Evolutionary conservation across 1,140 invertebrate species (phyloP).

Genomic region (Macrotrachela quadricornifera): DNA sequence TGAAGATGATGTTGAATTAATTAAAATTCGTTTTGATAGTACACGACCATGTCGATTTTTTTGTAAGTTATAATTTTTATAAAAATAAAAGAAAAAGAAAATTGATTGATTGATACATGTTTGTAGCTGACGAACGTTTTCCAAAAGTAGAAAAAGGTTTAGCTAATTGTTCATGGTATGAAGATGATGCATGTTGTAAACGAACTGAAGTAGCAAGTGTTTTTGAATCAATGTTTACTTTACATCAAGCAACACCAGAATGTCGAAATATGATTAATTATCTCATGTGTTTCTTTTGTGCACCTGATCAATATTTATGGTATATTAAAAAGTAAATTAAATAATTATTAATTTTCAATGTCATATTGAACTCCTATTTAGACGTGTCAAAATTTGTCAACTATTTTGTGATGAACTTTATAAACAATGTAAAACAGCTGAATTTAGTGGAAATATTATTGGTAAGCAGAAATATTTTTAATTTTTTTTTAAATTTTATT

Average conservation of each 20-base stretch:
- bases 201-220: constrained; percentile 32
- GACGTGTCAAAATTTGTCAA: constrained; percentile 22
- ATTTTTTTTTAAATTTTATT: background rate
- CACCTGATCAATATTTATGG: constrained; percentile 27
- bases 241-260: constrained; percentile 17
- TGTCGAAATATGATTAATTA: constrained; percentile 28
- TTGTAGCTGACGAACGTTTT: constrained; percentile 18
- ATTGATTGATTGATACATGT: background rate
- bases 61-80: background rate
- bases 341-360: background rate
- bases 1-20: too few species aligned
- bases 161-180: constrained; percentile 31
- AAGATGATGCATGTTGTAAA: constrained; percentile 25
- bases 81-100: background rate
- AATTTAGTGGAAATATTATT: constrained; percentile 18
- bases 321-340: constrained; percentile 10
- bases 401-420: constrained; percentile 23
- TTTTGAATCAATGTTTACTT: constrained; percentile 24
- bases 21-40: too few species aligned
- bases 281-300: constrained; percentile 32
- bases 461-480: constrained; percentile 14
- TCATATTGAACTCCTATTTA: constrained; percentile 10
- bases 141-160: constrained; percentile 18
- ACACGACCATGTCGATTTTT: background rate
- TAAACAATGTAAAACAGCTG: constrained; percentile 20